Percentiles rank a stretch among this genome's conserved stretches.
Evolutionary conservation across 1,140 invertebrate species (phyloP).

Genomic region (Palaemon carinicauda): DNA sequence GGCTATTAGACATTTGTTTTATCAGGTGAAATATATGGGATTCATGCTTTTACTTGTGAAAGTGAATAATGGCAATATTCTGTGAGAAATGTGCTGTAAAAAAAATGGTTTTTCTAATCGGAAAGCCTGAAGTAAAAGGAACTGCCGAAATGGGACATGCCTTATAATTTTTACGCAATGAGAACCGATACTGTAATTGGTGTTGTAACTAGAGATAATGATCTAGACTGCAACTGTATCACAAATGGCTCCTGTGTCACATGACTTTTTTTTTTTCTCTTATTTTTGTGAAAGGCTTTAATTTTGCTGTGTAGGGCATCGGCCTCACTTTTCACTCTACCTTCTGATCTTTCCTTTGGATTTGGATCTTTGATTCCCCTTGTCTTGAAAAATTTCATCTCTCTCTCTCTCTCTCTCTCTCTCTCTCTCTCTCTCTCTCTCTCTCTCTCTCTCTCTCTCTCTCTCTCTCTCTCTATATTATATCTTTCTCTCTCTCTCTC

Average conservation of each 20-base stretch:
- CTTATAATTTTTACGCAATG: constrained; percentile 45
- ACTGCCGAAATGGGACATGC: constrained; percentile 37
- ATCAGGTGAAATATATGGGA: neutral
- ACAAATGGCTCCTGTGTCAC: constrained; percentile 16
- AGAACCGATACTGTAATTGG: constrained; percentile 27
- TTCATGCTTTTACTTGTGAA: neutral
- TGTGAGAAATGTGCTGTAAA: neutral
- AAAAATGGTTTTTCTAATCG: constrained; percentile 8
- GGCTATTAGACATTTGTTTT: neutral
- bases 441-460: neutral
- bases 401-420: neutral
- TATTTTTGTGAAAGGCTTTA: neutral
- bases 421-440: neutral
- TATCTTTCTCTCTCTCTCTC: no score
- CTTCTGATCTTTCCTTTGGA: neutral
- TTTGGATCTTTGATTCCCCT: neutral
- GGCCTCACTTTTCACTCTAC: neutral
- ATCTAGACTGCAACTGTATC: neutral
- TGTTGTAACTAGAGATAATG: constrained; percentile 18
- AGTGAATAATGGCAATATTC: constrained; percentile 24
- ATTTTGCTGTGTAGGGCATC: neutral
- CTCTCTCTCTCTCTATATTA: neutral
- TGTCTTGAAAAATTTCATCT: neutral
- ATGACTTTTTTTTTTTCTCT: constrained; percentile 9
- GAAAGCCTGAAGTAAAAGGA: constrained; percentile 27